These are phyloP conservation scores for Platycheirus albimanus DNA, from an alignment of 2,888 invertebrate genomes.

Conservation along the genomic window DNA sequence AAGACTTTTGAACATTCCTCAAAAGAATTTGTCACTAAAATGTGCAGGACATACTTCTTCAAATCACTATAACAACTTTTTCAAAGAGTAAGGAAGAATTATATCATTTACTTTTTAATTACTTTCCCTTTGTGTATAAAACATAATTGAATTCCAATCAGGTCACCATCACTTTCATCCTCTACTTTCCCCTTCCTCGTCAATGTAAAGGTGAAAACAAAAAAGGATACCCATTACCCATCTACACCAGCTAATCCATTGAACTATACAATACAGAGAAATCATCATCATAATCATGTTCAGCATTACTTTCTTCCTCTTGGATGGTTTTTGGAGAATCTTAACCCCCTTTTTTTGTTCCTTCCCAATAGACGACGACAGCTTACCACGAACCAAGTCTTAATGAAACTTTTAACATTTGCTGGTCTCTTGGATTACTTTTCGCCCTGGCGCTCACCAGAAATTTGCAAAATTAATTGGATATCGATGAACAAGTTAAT, in stretches of 20 bases:
- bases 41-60: too few species aligned
- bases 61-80: too few species aligned
- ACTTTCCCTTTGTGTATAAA: background rate
- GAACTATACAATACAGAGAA: conserved; percentile 4
- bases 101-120: conserved; percentile 15
- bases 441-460: conserved; percentile 15
- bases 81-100: background rate
- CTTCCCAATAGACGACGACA: background rate
- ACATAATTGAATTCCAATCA: conserved; percentile 13
- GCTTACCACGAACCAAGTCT: conserved; percentile 3
- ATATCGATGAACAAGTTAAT: conserved; percentile 46
- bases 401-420: conserved; percentile 35
- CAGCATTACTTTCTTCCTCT: background rate
- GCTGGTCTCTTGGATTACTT: conserved; percentile 20
- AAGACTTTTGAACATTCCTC: too few species aligned
- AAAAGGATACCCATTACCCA: background rate
- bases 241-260: background rate
- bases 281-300: conserved; percentile 11
- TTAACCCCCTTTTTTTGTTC: conserved; percentile 2
- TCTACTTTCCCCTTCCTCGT: background rate
- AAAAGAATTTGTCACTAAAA: too few species aligned
- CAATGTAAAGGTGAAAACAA: background rate
- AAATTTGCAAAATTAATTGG: conserved; percentile 47
- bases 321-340: background rate
- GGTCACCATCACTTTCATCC: background rate